phyloP scores from a whole-genome alignment of 2,888 invertebrate species.

The Boloria selene region DNA sequence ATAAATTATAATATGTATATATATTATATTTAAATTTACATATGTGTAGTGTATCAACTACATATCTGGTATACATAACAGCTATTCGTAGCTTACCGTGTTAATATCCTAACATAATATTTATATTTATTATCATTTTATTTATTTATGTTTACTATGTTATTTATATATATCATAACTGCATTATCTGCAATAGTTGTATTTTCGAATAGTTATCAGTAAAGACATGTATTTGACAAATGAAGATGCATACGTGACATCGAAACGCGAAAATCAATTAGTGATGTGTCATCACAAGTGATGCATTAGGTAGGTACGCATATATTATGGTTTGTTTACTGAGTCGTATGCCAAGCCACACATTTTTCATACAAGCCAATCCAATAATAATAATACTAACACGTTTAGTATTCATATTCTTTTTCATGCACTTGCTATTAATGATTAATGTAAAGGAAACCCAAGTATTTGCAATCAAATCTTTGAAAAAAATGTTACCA shows the following conservation, averaged over 20 bases:
- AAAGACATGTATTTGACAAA: conserved; percentile 55
- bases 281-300: conserved; percentile 40
- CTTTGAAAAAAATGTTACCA: too few species aligned
- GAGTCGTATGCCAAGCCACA: conserved; percentile 17
- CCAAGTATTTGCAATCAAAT: too few species aligned
- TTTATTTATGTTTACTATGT: too few species aligned
- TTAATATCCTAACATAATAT: too few species aligned
- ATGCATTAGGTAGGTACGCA: conserved; percentile 9
- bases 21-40: too few species aligned
- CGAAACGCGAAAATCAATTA: conserved; percentile 47
- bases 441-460: too few species aligned
- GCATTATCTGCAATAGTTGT: not conserved
- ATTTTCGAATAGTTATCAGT: conserved; percentile 20
- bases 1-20: too few species aligned
- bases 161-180: too few species aligned
- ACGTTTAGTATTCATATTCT: not conserved
- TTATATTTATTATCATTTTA: too few species aligned
- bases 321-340: conserved; percentile 28
- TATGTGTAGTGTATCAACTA: too few species aligned
- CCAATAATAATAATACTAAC: not conserved
- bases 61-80: too few species aligned
- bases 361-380: conserved; percentile 4
- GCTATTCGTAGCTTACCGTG: too few species aligned
- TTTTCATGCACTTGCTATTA: not conserved
- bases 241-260: conserved; percentile 44